Conservation (phyloP, 2,797 vertebrate genomes). For the Carapus acus region DNA sequence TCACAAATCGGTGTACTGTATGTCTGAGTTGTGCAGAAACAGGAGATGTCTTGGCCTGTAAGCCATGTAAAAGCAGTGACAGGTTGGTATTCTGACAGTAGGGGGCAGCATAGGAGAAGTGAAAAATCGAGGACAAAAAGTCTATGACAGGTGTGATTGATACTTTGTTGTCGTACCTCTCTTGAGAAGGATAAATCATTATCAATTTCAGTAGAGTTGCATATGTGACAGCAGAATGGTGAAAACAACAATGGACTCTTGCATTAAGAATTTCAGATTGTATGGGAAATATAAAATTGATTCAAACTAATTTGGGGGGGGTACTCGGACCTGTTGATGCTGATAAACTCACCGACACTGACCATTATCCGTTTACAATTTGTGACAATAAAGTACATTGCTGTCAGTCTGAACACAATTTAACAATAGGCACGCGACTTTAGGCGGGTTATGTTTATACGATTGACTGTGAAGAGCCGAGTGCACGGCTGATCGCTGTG, state of each 20-base stretch:
- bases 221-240: background rate
- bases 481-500: constrained; percentile 37
- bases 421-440: background rate
- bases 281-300: no score
- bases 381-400: constrained; percentile 18
- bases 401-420: constrained; percentile 8
- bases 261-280: no score
- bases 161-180: background rate
- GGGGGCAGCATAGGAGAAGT: constrained; percentile 53
- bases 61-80: no score
- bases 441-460: constrained; percentile 15
- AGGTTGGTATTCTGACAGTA: constrained; percentile 28
- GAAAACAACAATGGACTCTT: no score
- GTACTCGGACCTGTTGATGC: no score
- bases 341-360: no score
- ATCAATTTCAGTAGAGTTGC: background rate
- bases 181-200: no score
- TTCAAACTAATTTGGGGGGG: no score
- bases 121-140: background rate
- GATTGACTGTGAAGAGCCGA: constrained; percentile 34
- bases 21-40: no score
- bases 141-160: background rate
- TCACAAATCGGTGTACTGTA: no score
- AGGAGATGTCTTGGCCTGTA: no score
- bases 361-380: constrained; percentile 7